Evolutionary conservation across 2,113 vertebrate genomes (phyloP), one percentile per base, ranked within the genome.

Genomic region (Actenoides lindsayi): DNA sequence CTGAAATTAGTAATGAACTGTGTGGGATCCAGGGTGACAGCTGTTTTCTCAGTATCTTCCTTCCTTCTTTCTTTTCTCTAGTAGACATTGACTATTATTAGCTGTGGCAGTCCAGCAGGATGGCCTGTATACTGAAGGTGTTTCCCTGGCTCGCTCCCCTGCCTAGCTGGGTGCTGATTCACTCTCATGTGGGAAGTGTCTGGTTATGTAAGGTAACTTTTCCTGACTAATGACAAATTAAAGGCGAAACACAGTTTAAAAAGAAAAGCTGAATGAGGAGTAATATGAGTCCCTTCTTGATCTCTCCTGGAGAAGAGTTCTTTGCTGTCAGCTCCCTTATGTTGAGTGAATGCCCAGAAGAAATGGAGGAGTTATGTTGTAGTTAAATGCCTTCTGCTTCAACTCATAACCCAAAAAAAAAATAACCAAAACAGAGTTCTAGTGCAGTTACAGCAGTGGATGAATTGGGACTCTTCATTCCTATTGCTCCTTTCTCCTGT

Each of bases 321-420:
- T 93, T 81, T 96, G 88, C 92, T 97, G 95, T 96, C 96, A 96
- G 92, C 90, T 93, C 94, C 86, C 92, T 94, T 93, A 92, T 95
- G 96, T 73, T 94, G 67, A 93, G 76, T 60, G 88, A 93, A 79
- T 73, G 90, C 73, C 90, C 90, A 51, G 92, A 94, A 94, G 93
- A 81, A 90, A 92, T 81, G 92, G 90, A 93, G 85, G 88, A 97
- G 94, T 95, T 94, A 35, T 94, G 92, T 96, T 95, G 88, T 93
- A 84, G 83, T 92, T 88, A 93, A 96, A 90, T 93, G 85, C 83
- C 94, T 96, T 94, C 92, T 96, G 96, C 92, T 93, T 94, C 88
- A 77, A 86, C 76, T 93, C 92, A 86, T 85, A 92, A 88, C 83
- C 76, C 95, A 51, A 91, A 89, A 94, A 94, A 93, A 75, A 75